These are phyloP conservation scores for Argyresthia albistria DNA, from an alignment of 2,888 invertebrate species.

Conservation along the genomic window DNA sequence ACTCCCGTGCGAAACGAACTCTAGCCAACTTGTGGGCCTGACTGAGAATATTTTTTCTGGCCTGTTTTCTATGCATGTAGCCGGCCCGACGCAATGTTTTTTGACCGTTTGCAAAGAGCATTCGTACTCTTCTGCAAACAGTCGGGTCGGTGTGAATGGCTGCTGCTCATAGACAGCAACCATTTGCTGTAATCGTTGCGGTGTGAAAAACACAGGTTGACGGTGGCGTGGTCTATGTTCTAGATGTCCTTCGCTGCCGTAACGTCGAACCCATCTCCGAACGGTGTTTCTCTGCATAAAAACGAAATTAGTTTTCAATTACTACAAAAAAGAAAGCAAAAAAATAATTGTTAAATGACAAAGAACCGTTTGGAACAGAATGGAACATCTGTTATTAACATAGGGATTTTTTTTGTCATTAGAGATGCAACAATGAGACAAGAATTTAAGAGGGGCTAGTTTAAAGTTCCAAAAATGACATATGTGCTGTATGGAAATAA, in stretches of 20 bases:
- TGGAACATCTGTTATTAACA: too few relatives aligned
- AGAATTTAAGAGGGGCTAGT: too few relatives aligned
- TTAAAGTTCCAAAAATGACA: too few relatives aligned
- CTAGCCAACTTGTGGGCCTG: conserved; percentile 9
- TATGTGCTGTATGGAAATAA: too few relatives aligned
- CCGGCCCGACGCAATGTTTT: background rate
- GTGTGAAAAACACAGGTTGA: background rate
- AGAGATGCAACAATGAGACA: too few relatives aligned
- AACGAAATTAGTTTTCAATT: background rate
- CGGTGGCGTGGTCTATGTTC: background rate
- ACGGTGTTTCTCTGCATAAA: background rate
- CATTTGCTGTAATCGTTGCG: background rate
- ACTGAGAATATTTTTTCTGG: conserved; percentile 6
- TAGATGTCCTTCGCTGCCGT: background rate
- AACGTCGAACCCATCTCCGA: background rate
- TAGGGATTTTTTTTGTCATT: too few relatives aligned
- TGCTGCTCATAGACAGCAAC: background rate
- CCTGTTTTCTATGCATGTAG: conserved; percentile 3
- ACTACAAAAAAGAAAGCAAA: background rate
- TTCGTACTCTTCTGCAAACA: conserved; percentile 3
- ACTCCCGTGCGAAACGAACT: conserved; percentile 12
- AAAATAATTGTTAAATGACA: too few relatives aligned
- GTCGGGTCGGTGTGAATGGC: conserved; percentile 5
- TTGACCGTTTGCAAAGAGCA: conserved; percentile 5
- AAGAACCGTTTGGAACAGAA: too few relatives aligned